These are phyloP conservation scores for Lagenorhynchus albirostris DNA, from an alignment of 2,113 vertebrate genomes.

Conservation along the genomic window DNA sequence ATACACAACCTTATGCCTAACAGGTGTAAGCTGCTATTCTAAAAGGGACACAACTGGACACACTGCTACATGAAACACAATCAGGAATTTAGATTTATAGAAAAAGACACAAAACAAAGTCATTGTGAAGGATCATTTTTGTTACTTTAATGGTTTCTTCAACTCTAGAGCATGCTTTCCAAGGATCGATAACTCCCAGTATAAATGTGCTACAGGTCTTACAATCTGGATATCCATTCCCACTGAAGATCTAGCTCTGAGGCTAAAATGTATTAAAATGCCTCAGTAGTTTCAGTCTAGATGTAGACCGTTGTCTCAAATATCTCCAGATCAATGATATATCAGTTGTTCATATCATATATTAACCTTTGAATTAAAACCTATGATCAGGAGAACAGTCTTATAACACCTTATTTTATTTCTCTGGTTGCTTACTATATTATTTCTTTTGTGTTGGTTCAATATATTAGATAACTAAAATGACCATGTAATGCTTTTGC, in stretches of 20 bases:
- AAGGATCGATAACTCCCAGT: neutral
- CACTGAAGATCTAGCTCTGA: neutral
- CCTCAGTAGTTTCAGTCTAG: neutral
- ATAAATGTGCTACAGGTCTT: neutral
- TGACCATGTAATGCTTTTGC: neutral
- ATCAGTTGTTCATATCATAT: neutral
- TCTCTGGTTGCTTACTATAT: neutral
- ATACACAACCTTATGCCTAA: neutral
- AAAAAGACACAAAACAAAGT: neutral
- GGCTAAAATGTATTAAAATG: neutral
- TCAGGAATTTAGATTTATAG: neutral
- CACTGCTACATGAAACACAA: neutral
- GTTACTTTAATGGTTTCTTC: neutral
- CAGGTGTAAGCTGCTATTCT: neutral
- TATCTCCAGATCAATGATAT: neutral
- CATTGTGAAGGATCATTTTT: neutral
- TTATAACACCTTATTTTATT: neutral
- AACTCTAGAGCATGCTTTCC: neutral
- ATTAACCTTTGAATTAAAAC: neutral
- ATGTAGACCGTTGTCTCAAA: neutral
- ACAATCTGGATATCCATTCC: neutral
- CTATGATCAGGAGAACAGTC: neutral
- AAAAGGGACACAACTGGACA: neutral
- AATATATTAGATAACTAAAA: neutral
- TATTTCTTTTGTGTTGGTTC: neutral